Percentiles rank a stretch among this genome's conserved stretches.
Conservation (phyloP, 2,888 invertebrate species). For the Machimus atricapillus region DNA sequence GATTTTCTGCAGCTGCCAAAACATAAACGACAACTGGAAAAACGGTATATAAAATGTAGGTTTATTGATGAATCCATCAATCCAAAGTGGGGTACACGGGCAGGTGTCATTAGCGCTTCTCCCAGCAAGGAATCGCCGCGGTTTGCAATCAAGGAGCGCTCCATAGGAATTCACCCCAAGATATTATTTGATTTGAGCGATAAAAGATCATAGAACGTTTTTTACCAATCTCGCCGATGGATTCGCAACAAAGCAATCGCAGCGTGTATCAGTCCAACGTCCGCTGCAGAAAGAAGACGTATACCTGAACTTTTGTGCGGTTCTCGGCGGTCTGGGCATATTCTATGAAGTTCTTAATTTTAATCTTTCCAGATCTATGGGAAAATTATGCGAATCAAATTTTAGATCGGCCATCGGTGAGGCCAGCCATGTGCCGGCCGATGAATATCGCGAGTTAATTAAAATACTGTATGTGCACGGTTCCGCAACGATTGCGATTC, state of each 20-base stretch:
- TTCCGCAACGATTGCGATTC: constrained; percentile 43
- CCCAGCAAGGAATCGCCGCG: not conserved
- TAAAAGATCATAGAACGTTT: not conserved
- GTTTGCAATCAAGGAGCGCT: not conserved
- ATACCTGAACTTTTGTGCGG: not conserved
- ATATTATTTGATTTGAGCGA: not conserved
- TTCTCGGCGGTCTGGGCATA: not conserved
- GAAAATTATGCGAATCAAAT: constrained; percentile 41
- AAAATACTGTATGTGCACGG: constrained; percentile 42
- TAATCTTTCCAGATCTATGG: constrained; percentile 25
- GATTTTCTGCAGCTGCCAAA: not conserved
- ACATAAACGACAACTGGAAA: not conserved
- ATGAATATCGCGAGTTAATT: constrained; percentile 39
- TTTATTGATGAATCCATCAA: not conserved
- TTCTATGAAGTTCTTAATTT: constrained; percentile 23
- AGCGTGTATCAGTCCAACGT: not conserved
- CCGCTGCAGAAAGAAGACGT: not conserved
- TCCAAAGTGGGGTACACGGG: not conserved
- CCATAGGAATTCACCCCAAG: not conserved
- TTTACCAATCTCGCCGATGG: not conserved
- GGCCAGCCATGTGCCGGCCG: not conserved
- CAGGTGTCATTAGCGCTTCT: not conserved
- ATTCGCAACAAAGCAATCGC: constrained; percentile 2
- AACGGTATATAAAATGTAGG: not conserved
- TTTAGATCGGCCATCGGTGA: constrained; percentile 20